Base-by-base conservation (phyloP, 2,888 invertebrate species). In the Silvanus unidentatus region DNA sequence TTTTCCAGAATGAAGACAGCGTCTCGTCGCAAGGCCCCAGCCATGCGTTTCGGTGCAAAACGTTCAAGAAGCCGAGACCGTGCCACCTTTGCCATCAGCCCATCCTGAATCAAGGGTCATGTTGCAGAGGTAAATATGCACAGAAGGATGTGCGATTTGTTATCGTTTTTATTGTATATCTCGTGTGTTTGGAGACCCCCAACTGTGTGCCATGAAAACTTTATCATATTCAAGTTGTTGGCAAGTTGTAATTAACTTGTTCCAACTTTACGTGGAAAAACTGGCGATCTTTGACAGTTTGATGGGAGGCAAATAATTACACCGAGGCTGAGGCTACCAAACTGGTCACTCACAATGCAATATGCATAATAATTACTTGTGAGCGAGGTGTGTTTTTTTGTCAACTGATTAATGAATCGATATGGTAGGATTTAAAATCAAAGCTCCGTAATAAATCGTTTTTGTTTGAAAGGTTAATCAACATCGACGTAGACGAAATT, bases 61-160 rank as follows among this genome's bases (percentile, higher is more conserved):
- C 80, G 50, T 80, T 87, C 70, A 80, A 84, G 64, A 85, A 84
- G 64, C 81, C 86, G 10, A 75, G 86, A 51, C 84, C 85, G 27
- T 88, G 87, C 69, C 86, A 87, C 69, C 78, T 86, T 70, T 88
- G 87, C 66, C 86, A 87, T 65, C 86, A 84, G 70, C 82, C 84
- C 48, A 81, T 87, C 54, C 77, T 82, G 65, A 81, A 81, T 60
- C 81, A 84, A 67, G 87, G 85, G 47, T 84, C 82, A 45, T 84
- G 83, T 67, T 88, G 87, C 69, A 75, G 86, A 82, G 86, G 87
- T 87, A 71, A 73, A 73, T 63, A 11, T 16, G n/a, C 29, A 32
- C 5, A 32, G 4, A 22, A 22, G 4, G 8, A 22, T 22, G 8
- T 22, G 3, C 22, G 22, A n/a, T n/a, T 22, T 22, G 22, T 22